A percentile compares a stretch with the other conserved stretches of the same genome.
Evolutionary conservation across 1,140 invertebrate species (phyloP).

Genomic region (Macrobrachium nipponense): DNA sequence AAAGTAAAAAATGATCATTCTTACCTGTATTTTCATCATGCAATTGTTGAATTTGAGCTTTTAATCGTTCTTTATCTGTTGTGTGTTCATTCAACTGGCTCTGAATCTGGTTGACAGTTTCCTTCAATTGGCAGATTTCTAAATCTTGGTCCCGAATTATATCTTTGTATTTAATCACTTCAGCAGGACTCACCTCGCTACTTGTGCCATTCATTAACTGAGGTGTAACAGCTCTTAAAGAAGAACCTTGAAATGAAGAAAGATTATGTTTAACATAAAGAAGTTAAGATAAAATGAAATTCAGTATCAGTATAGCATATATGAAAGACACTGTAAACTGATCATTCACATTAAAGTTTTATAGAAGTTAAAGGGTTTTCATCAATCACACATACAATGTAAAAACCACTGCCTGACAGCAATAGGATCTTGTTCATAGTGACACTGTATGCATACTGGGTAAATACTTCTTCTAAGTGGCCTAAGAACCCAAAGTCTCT

Average conservation of each 20-base stretch:
- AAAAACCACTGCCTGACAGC: too few relatives aligned
- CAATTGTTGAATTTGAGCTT: conserved; percentile 35
- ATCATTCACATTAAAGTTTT: too few relatives aligned
- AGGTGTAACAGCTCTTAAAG: conserved; percentile 42
- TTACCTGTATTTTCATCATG: conserved; percentile 48
- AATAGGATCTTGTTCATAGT: too few relatives aligned
- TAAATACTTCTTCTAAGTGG: too few relatives aligned
- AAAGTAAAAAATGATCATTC: not conserved
- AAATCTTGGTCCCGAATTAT: conserved; percentile 56
- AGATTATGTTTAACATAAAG: not conserved
- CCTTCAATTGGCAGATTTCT: conserved; percentile 24
- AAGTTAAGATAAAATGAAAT: not conserved
- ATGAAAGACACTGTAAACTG: too few relatives aligned
- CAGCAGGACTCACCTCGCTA: conserved; percentile 39
- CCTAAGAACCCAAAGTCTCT: too few relatives aligned
- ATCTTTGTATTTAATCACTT: conserved; percentile 58
- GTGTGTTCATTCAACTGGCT: conserved; percentile 11
- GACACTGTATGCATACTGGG: too few relatives aligned
- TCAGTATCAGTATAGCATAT: too few relatives aligned
- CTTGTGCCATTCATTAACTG: conserved; percentile 37
- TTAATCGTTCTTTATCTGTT: conserved; percentile 25
- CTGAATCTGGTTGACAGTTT: conserved; percentile 8
- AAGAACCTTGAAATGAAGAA: conserved; percentile 24
- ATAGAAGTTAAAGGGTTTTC: too few relatives aligned
- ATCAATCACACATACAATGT: too few relatives aligned